Base-by-base conservation (phyloP, 2,797 vertebrate species). In the Anisognathus igniventris region DNA sequence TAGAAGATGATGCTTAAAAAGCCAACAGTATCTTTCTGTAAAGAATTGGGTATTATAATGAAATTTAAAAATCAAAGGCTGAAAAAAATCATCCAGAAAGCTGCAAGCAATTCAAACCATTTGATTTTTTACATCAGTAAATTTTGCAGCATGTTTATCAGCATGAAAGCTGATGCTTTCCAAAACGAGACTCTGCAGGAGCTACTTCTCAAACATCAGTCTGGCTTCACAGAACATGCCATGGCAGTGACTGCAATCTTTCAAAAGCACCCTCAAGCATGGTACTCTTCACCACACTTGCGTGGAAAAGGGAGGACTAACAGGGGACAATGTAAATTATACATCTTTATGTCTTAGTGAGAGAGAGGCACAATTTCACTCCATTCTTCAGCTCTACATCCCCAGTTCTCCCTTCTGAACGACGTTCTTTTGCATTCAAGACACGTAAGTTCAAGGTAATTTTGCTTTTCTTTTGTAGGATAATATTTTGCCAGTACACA, bases 241-340 rank as follows among this genome's bases (percentile, higher is more conserved):
- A 65, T 0, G 3, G 30, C 33, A 79, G 42, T 4, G 3, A n/a
- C 24, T 21, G 10, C 11, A 16, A 10, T 2, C 0, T 14, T 50
- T 50, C 53, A 54, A 60, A 81, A 0, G 1, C 20, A n/a, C 25
- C 40, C 21, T 66, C 18, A 24, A 19, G 30, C 14, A 37, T 3
- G 13, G 15, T 12, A 37, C 10, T 53, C 31, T 33, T 65, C 30
- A 60, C 13, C 21, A 71, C 24, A 44, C 0, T 24, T 19, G 7
- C 16, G 13, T 62, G 44, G 10, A 72, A 68, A 48, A 47, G 6
- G 18, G 7, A 76, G 12, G 7, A 20, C 39, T 62, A 58, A 24
- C 12, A 47, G 9, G 4, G 9, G 2, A 37, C 31, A n/a, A 12
- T 1, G 5, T 1, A 77, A 24, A 25, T 45, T 39, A 56, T 3